A percentile compares a stretch with the other conserved stretches of the same genome.
Conservation (phyloP, 2,888 invertebrate genomes). For the Cloeon dipterum region DNA sequence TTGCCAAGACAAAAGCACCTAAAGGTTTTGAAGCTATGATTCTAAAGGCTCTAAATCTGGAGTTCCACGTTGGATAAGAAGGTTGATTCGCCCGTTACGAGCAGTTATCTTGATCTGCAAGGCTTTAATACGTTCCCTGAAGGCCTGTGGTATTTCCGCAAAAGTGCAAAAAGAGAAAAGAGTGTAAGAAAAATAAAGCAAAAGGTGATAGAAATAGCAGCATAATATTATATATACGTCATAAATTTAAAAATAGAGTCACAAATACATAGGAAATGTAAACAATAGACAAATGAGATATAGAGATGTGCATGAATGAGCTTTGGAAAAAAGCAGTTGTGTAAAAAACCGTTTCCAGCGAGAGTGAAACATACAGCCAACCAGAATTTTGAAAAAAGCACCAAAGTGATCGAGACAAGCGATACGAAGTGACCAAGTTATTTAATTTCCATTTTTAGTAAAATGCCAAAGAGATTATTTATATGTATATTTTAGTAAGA, state of each 20-base stretch:
- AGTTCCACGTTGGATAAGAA: slow-evolving; percentile 65
- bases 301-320: no score
- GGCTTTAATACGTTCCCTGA: slow-evolving; percentile 63
- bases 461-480: no score
- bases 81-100: slow-evolving; percentile 70
- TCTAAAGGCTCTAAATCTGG: slow-evolving; percentile 59
- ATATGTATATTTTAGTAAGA: no score
- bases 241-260: slow-evolving; percentile 7
- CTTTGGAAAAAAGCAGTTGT: no score
- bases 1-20: background rate
- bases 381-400: no score
- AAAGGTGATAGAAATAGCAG: slow-evolving; percentile 3
- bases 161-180: slow-evolving; percentile 8
- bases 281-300: no score
- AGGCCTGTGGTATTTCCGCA: slow-evolving; percentile 30
- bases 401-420: no score
- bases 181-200: slow-evolving; percentile 5
- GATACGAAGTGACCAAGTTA: no score
- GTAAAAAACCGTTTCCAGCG: no score
- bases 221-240: slow-evolving; percentile 2
- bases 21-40: slow-evolving; percentile 23
- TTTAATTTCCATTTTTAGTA: no score
- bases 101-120: slow-evolving; percentile 73
- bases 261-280: slow-evolving; percentile 8
- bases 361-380: no score